Evolutionary conservation across 2,797 vertebrate species (phyloP).

Genomic region (Gambelia wislizenii): DNA sequence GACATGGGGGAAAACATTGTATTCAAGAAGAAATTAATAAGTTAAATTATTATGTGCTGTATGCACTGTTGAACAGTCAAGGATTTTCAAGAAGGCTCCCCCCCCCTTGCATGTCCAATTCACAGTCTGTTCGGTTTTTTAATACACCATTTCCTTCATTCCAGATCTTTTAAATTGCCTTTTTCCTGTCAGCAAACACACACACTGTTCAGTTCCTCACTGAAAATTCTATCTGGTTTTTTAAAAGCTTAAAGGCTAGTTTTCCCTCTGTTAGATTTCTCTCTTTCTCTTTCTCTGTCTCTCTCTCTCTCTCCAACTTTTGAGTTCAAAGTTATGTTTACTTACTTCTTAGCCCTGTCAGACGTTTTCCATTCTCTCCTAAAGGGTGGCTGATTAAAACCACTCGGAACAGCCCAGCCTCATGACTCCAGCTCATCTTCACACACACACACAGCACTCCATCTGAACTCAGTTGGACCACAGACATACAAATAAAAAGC

Average conservation of each 20-base stretch:
- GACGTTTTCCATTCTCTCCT: slow-evolving; percentile 74
- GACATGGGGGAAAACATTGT: slow-evolving; percentile 12
- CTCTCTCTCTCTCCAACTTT: slow-evolving; percentile 53
- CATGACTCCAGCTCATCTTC: slow-evolving; percentile 74
- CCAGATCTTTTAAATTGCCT: slow-evolving; percentile 70
- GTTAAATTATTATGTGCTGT: slow-evolving; percentile 55
- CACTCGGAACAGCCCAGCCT: slow-evolving; percentile 77
- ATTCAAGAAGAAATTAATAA: slow-evolving; percentile 53
- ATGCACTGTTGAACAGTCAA: slow-evolving; percentile 65
- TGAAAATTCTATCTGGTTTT: slow-evolving; percentile 59
- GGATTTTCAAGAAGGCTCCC: slow-evolving; percentile 52
- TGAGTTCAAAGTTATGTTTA: slow-evolving; percentile 80
- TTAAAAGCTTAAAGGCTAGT: slow-evolving; percentile 57
- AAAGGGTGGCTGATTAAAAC: slow-evolving; percentile 78
- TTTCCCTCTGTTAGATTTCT: slow-evolving; percentile 45
- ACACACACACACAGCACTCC: slow-evolving; percentile 65
- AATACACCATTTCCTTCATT: slow-evolving; percentile 63
- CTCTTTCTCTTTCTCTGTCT: too few relatives aligned
- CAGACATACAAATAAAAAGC: slow-evolving; percentile 72
- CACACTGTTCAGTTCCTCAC: slow-evolving; percentile 63
- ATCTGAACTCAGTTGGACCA: slow-evolving; percentile 74
- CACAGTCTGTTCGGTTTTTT: slow-evolving; percentile 56
- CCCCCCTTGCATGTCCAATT: slow-evolving; percentile 59
- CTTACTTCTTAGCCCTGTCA: slow-evolving; percentile 79
- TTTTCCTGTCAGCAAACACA: slow-evolving; percentile 67